Evolutionary conservation across 2,113 vertebrate species (phyloP).

Genomic region (Sminthopsis crassicaudata): DNA sequence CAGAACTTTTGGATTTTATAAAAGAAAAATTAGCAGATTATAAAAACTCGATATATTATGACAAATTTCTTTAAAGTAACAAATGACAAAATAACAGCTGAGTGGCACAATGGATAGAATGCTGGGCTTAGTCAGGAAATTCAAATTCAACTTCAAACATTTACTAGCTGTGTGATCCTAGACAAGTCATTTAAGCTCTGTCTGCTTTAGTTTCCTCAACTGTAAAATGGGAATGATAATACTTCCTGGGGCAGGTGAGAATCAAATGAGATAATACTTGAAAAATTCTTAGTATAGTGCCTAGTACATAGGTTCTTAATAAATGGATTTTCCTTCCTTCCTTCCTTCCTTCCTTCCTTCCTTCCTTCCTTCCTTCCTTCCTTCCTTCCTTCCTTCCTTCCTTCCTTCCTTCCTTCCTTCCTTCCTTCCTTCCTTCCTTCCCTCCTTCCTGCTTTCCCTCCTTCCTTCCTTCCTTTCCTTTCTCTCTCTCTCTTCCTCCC

Average conservation of each 20-base stretch:
- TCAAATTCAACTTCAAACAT: background rate
- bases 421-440: too few relatives aligned
- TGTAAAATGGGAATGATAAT: background rate
- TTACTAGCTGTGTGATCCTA: background rate
- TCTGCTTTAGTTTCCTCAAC: background rate
- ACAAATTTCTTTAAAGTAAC: background rate
- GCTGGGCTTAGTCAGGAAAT: background rate
- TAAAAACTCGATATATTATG: background rate
- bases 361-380: too few relatives aligned
- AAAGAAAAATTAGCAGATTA: too few relatives aligned
- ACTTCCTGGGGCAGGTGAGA: background rate
- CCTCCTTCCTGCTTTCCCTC: too few relatives aligned
- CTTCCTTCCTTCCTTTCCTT: too few relatives aligned
- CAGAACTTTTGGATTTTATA: too few relatives aligned
- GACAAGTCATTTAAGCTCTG: background rate
- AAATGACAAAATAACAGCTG: background rate
- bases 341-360: too few relatives aligned
- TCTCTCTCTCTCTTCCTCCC: too few relatives aligned
- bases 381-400: too few relatives aligned
- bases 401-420: too few relatives aligned
- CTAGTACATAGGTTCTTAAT: background rate
- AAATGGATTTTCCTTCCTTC: background rate
- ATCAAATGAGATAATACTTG: background rate
- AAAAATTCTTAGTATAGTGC: background rate
- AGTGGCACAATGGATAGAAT: background rate